Percentiles rank a stretch among this genome's conserved stretches.
Evolutionary conservation across 2,888 invertebrate genomes (phyloP).

Genomic region (Thalpophila matura): DNA sequence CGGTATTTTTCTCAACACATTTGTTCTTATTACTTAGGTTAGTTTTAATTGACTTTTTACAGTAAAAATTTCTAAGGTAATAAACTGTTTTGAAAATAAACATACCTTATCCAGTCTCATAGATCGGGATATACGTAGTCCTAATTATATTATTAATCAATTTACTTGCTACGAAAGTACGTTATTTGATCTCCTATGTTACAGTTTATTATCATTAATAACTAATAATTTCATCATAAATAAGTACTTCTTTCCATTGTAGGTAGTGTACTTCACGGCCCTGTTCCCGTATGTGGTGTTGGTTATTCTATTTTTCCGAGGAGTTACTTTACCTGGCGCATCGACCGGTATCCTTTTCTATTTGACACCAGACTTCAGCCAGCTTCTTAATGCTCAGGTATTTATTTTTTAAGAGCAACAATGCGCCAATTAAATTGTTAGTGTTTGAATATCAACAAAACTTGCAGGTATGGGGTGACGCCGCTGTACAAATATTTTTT

Average conservation of each 20-base stretch:
- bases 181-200: no score
- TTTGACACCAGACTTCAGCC: constrained; percentile 94
- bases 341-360: constrained; percentile 94
- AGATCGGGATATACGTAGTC: no score
- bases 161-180: no score
- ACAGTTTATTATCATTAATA: no score
- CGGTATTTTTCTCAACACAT: not conserved
- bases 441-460: not conserved
- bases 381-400: constrained; percentile 93
- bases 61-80: not conserved
- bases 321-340: constrained; percentile 95
- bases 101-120: no score
- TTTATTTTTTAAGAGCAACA: not conserved
- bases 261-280: constrained; percentile 95
- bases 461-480: constrained; percentile 94
- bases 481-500: constrained; percentile 96
- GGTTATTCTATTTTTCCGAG: constrained; percentile 94
- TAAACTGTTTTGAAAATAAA: not conserved
- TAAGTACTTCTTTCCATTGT: constrained; percentile 53
- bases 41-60: not conserved
- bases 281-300: constrained; percentile 94
- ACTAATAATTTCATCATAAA: no score
- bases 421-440: not conserved
- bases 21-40: no score
- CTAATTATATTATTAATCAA: no score